These are phyloP conservation scores for Rafetus swinhoei DNA, from an alignment of 2,113 vertebrate species.

Conservation along the genomic window DNA sequence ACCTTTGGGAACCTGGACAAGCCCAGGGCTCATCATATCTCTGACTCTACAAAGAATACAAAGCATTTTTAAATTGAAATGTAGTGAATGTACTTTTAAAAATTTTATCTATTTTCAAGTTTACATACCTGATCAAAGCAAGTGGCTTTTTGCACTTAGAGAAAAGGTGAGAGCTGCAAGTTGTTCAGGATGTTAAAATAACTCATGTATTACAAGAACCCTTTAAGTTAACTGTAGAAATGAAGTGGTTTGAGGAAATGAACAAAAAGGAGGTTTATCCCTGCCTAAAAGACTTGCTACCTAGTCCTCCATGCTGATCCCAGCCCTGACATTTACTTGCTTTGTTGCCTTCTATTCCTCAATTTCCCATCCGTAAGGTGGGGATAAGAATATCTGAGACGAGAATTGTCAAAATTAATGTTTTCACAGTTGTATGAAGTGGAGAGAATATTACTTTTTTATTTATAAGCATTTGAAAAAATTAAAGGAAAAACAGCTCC, in stretches of 20 bases:
- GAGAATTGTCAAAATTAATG: neutral
- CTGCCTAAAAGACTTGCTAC: neutral
- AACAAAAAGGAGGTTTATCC: neutral
- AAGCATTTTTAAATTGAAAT: conserved; percentile 48
- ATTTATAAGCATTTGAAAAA: neutral
- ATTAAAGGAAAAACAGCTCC: neutral
- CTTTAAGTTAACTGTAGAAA: conserved; percentile 53
- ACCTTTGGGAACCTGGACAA: neutral
- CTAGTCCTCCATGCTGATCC: neutral
- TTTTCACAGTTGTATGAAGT: neutral
- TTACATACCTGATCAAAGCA: conserved; percentile 55
- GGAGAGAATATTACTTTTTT: neutral
- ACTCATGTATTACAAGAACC: conserved; percentile 43
- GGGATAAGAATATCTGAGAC: neutral
- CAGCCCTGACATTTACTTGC: neutral
- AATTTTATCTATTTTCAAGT: conserved; percentile 49
- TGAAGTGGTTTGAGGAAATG: conserved; percentile 21
- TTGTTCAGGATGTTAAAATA: conserved; percentile 66
- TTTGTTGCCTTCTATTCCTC: neutral
- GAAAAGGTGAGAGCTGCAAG: conserved; percentile 44
- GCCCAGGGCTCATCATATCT: neutral
- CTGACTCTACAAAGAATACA: conserved; percentile 31
- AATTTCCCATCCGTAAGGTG: neutral
- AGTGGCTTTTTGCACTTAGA: conserved; percentile 60
- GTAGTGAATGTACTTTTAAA: conserved; percentile 20